Conservation (phyloP, 2,888 invertebrate genomes). For the Lamellibrachia satsuma region DNA sequence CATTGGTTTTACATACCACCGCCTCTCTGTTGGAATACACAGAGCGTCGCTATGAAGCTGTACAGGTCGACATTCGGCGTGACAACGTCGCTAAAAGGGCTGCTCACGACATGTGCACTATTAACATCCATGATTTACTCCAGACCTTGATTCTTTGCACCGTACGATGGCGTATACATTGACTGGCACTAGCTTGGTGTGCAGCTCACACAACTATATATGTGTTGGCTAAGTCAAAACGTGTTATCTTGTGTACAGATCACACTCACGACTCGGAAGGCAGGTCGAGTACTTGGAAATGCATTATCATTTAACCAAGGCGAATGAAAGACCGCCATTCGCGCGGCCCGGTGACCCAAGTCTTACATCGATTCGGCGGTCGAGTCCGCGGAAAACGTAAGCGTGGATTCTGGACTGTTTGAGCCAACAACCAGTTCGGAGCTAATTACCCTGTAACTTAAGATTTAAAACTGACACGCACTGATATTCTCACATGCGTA, state of each 20-base stretch:
- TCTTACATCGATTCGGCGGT: too few relatives aligned
- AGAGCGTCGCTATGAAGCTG: neutral
- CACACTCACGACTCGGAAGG: neutral
- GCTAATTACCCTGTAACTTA: too few relatives aligned
- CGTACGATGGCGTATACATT: neutral
- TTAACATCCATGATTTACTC: neutral
- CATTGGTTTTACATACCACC: neutral
- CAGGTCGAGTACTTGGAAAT: neutral
- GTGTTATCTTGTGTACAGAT: neutral
- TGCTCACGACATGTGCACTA: neutral
- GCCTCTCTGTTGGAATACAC: neutral
- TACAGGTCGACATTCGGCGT: neutral
- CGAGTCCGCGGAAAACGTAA: too few relatives aligned
- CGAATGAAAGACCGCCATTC: too few relatives aligned
- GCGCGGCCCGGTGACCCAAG: too few relatives aligned
- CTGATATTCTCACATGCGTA: too few relatives aligned
- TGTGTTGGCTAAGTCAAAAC: neutral
- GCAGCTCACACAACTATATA: neutral
- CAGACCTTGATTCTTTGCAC: neutral
- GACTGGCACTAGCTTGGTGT: neutral
- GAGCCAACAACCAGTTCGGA: too few relatives aligned
- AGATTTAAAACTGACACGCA: too few relatives aligned
- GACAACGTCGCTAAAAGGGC: neutral
- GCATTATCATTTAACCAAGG: too few relatives aligned
- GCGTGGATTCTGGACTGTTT: too few relatives aligned